Conservation (phyloP, 2,888 invertebrate species). For the Junonia oenone region DNA sequence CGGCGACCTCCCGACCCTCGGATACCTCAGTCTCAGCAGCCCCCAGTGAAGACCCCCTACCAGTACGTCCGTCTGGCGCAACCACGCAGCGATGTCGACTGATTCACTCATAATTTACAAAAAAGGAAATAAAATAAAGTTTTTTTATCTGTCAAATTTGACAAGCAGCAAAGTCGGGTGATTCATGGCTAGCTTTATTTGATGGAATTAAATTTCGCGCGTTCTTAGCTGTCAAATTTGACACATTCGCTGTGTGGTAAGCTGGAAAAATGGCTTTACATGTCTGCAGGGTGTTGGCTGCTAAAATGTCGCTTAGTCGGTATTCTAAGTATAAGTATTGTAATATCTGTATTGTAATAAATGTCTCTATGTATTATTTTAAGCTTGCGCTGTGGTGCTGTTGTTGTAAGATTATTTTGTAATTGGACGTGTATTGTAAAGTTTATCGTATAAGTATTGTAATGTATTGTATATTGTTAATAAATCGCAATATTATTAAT, state of each 20-base stretch:
- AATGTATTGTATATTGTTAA: constrained; percentile 34
- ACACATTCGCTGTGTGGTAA: constrained; percentile 65
- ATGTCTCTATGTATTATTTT: constrained; percentile 44
- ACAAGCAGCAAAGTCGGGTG: no score
- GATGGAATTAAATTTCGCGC: not conserved
- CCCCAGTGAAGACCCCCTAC: constrained; percentile 72
- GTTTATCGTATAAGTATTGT: constrained; percentile 32
- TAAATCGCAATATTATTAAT: constrained; percentile 36
- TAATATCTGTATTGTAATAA: constrained; percentile 28
- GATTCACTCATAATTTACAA: no score
- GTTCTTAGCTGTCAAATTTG: not conserved
- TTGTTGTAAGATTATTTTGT: constrained; percentile 41
- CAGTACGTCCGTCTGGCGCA: constrained; percentile 66
- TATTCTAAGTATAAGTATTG: constrained; percentile 27
- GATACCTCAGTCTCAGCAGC: constrained; percentile 73
- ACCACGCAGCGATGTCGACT: constrained; percentile 60
- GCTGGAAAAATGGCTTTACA: constrained; percentile 64
- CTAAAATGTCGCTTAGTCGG: constrained; percentile 45
- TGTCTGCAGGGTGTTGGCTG: constrained; percentile 80
- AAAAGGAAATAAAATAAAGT: no score
- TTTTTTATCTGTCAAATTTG: no score
- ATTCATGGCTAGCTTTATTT: constrained; percentile 1
- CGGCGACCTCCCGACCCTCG: constrained; percentile 69
- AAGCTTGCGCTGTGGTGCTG: constrained; percentile 64
- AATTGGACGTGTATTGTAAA: constrained; percentile 36